These are phyloP conservation scores for Bimastos eiseni DNA, from an alignment of 2,888 invertebrate species.

Conservation along the genomic window DNA sequence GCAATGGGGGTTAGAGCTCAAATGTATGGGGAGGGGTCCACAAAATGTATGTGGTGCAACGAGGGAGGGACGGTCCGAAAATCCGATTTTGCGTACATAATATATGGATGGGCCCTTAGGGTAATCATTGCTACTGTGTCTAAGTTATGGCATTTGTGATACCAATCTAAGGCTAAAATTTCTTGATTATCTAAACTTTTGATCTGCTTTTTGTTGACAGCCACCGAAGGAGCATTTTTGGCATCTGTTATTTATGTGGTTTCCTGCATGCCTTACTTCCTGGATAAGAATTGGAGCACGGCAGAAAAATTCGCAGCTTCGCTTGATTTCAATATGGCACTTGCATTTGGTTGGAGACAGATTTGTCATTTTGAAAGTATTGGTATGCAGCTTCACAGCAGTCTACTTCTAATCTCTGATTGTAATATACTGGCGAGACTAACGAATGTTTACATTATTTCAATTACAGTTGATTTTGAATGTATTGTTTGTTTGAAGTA, in stretches of 20 bases:
- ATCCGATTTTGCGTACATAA: no score
- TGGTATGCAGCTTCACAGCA: slow-evolving; percentile 59
- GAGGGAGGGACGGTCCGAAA: no score
- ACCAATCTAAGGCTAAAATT: not conserved
- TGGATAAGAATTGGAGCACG: slow-evolving; percentile 58
- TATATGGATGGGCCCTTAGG: no score
- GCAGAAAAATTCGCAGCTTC: slow-evolving; percentile 68
- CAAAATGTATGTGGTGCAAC: no score
- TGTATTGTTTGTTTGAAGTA: no score
- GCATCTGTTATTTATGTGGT: slow-evolving; percentile 76
- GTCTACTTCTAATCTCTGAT: not conserved
- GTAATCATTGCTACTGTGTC: not conserved
- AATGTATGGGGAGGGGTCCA: no score
- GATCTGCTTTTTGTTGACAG: slow-evolving; percentile 61
- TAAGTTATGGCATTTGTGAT: not conserved
- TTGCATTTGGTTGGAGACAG: slow-evolving; percentile 78
- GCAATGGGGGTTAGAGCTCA: no score
- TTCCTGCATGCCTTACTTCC: slow-evolving; percentile 72
- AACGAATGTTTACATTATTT: not conserved
- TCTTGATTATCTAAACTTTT: not conserved
- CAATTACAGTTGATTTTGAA: not conserved
- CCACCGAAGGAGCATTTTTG: slow-evolving; percentile 76
- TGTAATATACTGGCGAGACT: not conserved
- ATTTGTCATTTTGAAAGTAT: slow-evolving; percentile 74
- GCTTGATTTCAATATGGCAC: slow-evolving; percentile 75